Evolutionary conservation across 2,113 vertebrate genomes (phyloP), one percentile per base, ranked within the genome.

Genomic region (Carlito syrichta): DNA sequence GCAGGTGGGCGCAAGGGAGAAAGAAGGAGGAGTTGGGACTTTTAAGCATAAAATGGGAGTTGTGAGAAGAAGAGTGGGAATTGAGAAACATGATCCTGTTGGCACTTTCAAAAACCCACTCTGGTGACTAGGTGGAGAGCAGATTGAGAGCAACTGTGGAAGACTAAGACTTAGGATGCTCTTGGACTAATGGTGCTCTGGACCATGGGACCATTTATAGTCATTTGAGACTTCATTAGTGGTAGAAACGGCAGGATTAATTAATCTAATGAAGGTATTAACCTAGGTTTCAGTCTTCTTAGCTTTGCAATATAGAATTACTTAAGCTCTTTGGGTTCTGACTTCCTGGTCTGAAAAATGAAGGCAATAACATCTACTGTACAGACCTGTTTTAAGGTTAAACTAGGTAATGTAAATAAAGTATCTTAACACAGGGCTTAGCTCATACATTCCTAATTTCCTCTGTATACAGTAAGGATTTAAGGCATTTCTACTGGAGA

Each of bases 381-480:
- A 25, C 2, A 63, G 56, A 35, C 12, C 40, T 77, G 68, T 52
- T 56, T 89, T 69, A 60, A 48, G n/a, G 58, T 52, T 71, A 77
- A 89, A 77, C 93, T 76, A 82, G 45, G 43, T 92, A 9, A 90
- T 71, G 19, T 60, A 58, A 81, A 89, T 52, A 62, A 56, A 78
- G 60, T 74, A 43, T 52, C 83, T n/a, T 79, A 56, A 35, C 48
- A 76, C 14, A 54, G 45, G 7, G 25, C 35, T 60, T 38, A 79
- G 50, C 14, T 81, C 86, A 45, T 81, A 69, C 68, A 50, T 50
- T 66, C 14, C 48, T 48, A 50, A 35, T 22, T 77, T 69, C 58
- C 35, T 4, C 58, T 69, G 43, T 10, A 19, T 82, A n/a, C 30
- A 4, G 3, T 38, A 40, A 78, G 58, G 62, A 86, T 62, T 73